phyloP scores from a whole-genome alignment of 2,797 vertebrate genomes.

The Amphiprion clarkii region DNA sequence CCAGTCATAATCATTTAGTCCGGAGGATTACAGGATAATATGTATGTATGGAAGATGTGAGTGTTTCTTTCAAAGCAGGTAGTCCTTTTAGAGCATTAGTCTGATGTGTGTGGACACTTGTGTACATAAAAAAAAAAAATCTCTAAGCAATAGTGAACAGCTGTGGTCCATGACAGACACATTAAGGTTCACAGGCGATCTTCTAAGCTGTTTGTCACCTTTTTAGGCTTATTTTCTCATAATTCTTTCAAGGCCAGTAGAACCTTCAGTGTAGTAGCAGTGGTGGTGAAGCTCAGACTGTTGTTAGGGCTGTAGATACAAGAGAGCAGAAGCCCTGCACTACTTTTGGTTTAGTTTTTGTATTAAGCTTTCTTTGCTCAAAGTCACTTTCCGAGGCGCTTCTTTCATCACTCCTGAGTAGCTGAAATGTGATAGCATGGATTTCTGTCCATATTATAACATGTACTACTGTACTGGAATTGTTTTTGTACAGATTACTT shows the following conservation, averaged over 20 bases:
- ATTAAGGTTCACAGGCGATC: neutral
- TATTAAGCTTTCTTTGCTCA: neutral
- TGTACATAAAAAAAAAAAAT: conserved; percentile 11
- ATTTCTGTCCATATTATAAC: conserved; percentile 3
- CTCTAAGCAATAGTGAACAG: conserved; percentile 41
- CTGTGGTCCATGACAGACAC: conserved; percentile 11
- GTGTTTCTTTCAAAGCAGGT: conserved; percentile 34
- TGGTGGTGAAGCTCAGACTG: neutral
- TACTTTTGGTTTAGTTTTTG: neutral
- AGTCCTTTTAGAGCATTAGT: conserved; percentile 39
- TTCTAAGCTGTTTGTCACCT: neutral
- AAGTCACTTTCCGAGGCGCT: neutral
- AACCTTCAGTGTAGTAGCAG: neutral
- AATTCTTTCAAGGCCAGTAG: conserved; percentile 8
- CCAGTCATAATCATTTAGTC: neutral
- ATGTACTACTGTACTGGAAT: neutral
- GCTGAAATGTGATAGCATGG: neutral
- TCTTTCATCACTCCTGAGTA: neutral
- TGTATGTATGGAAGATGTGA: conserved; percentile 1
- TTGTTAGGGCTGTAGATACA: neutral
- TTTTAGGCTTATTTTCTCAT: neutral
- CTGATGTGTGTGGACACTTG: conserved; percentile 47
- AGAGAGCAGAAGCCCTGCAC: neutral
- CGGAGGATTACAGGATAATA: conserved; percentile 6
- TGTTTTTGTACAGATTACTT: neutral